A percentile compares a stretch with the other conserved stretches of the same genome.
Evolutionary conservation across 2,888 invertebrate genomes (phyloP).

Genomic region (Melanophora roralis): DNA sequence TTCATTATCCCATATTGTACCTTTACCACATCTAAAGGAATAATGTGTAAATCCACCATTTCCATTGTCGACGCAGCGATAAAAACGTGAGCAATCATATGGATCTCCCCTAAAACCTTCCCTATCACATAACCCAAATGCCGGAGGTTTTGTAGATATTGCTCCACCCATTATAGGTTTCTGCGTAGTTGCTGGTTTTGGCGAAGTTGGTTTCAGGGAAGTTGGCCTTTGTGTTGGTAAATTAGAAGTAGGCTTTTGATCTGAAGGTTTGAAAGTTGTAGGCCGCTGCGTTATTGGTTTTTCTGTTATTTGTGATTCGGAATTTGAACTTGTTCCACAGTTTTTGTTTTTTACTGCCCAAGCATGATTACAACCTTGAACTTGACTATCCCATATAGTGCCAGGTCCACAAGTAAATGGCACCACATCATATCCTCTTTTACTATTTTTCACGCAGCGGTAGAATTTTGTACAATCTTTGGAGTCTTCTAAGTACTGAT

Average conservation of each 20-base stretch:
- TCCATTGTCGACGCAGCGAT: conserved; percentile 82
- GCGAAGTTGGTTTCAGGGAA: conserved; percentile 51
- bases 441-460: conserved; percentile 79
- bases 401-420: conserved; percentile 80
- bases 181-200: conserved; percentile 46
- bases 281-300: conserved; percentile 55
- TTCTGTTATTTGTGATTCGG: conserved; percentile 49
- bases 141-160: conserved; percentile 49
- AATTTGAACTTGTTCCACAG: conserved; percentile 64
- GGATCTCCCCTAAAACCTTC: conserved; percentile 78
- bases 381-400: conserved; percentile 80
- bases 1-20: conserved; percentile 81
- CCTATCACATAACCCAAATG: conserved; percentile 71
- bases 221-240: conserved; percentile 52
- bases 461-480: conserved; percentile 80
- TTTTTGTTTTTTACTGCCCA: conserved; percentile 70
- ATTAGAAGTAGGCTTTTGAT: conserved; percentile 50
- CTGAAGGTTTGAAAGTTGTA: conserved; percentile 56
- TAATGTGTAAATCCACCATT: conserved; percentile 80
- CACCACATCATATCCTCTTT: conserved; percentile 77
- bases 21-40: conserved; percentile 82
- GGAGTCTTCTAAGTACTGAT: conserved; percentile 76
- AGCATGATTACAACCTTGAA: conserved; percentile 78
- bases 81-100: conserved; percentile 81
- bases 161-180: conserved; percentile 45